Base-by-base conservation (phyloP, 35 echinoderm and acorn worm genomes). In the Apostichopus japonicus region DNA sequence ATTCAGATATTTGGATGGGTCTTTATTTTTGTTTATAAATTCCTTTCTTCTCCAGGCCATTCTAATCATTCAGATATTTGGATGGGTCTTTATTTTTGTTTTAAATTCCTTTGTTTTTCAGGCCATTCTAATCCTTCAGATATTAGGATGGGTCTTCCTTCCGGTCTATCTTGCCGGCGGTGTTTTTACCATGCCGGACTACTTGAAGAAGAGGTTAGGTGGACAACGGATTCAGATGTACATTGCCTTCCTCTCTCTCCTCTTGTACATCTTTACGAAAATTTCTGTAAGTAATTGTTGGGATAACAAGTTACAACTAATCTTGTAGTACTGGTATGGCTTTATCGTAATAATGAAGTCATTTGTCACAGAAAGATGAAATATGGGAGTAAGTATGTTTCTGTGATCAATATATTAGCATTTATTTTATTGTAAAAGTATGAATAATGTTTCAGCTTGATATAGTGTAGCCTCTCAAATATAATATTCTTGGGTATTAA, bases 121-220 rank as follows among this genome's bases (percentile, higher is more conserved):
- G 97, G 97, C 97, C 5, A 55, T 98, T 25, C 55, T 96, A 33
- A 84, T 98, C 24, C 79, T 92, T 22, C 97, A 96, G 57, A n/a
- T 98, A 15, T 78, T 96, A 80, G 97, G 95, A 90, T 98, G 97
- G 97, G 77, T 99, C 10, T 99, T 99, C 63, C 87, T 99, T 52
- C 97, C 97, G 1, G 97, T 99, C 8, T 99, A 99, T 83, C 90
- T 99, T 9, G 95, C 97, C 55, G 92, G 92, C 51, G 95, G 93
- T n/a, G 92, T 99, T n/a, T 99, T 94, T 67, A 98, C 97, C 25
- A 96, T 98, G 95, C 97, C 97, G 0, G 97, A 98, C 22, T 98
- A 98, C 77, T 91, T 98, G 6, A 93, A 96, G 72, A 96, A 94
- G 81, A 65, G 97, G 17, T 94, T 98, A 71, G 97, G 97, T 52